These are phyloP conservation scores for Thalassoma bifasciatum DNA, from an alignment of 2,113 vertebrate species.

Conservation along the genomic window DNA sequence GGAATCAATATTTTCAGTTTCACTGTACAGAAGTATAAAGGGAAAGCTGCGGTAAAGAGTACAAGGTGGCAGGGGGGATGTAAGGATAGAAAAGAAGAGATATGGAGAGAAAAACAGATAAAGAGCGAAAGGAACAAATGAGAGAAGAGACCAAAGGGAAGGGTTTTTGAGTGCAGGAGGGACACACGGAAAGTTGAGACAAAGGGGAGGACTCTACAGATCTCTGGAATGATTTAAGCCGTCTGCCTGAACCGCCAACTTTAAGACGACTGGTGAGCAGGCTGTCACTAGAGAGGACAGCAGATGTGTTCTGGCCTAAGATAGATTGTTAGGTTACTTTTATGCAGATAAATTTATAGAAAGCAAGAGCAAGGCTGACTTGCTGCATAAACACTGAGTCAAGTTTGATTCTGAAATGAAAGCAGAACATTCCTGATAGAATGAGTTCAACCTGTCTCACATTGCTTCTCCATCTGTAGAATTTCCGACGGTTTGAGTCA, in stretches of 20 bases:
- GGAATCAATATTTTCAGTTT: conserved; percentile 43
- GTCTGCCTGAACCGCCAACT: conserved; percentile 48
- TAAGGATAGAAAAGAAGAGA: conserved; percentile 31
- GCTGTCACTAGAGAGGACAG: conserved; percentile 54
- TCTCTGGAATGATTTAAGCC: conserved; percentile 69
- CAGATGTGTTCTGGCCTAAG: conserved; percentile 55
- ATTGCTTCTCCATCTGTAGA: conserved; percentile 26
- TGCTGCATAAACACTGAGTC: conserved; percentile 17
- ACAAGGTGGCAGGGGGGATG: conserved; percentile 15
- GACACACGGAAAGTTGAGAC: conserved; percentile 71
- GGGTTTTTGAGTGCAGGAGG: conserved; percentile 21
- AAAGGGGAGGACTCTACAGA: conserved; percentile 46
- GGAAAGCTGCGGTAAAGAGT: conserved; percentile 9
- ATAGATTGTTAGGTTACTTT: conserved; percentile 51
- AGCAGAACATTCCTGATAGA: conserved; percentile 11
- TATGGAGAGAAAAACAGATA: conserved; percentile 6
- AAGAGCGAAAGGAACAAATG: conserved; percentile 11
- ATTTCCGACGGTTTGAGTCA: conserved; percentile 38
- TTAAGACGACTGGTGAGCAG: conserved; percentile 48
- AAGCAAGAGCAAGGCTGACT: conserved; percentile 12
- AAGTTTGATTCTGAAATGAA: conserved; percentile 8
- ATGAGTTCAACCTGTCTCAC: conserved; percentile 33
- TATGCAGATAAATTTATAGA: conserved; percentile 32
- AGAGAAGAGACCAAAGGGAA: conserved; percentile 17
- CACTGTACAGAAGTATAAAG: conserved; percentile 26